A percentile compares a stretch with the other conserved stretches of the same genome.
These are phyloP conservation scores for Drosophila austrosaltans DNA, from an alignment of 2,888 invertebrate genomes.

Conservation along the genomic window DNA sequence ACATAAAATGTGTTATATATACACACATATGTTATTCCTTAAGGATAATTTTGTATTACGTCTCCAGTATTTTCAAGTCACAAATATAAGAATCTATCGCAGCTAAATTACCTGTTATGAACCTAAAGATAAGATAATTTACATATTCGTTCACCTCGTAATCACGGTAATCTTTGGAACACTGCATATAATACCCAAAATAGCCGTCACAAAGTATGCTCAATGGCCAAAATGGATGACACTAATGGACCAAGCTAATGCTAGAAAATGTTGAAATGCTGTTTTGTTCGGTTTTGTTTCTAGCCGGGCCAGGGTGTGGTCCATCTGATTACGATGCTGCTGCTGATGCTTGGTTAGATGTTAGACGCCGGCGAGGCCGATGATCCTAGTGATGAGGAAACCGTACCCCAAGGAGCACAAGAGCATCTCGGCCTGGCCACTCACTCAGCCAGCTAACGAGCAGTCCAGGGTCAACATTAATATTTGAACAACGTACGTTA, in stretches of 20 bases:
- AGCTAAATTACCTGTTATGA: neutral
- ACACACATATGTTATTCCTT: too few relatives aligned
- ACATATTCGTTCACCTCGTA: neutral
- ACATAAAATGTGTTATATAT: too few relatives aligned
- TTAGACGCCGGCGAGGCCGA: neutral
- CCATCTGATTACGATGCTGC: conserved; percentile 19
- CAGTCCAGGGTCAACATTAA: conserved; percentile 72
- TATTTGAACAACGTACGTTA: conserved; percentile 75
- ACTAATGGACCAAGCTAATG: conserved; percentile 4
- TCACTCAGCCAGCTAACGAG: conserved; percentile 20
- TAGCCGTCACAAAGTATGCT: neutral
- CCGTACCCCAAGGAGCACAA: conserved; percentile 7
- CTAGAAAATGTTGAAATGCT: neutral
- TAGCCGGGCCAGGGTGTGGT: conserved; percentile 6
- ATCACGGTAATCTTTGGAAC: neutral
- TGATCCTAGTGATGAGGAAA: conserved; percentile 14
- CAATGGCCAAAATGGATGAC: conserved; percentile 5
- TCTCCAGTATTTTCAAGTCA: too few relatives aligned
- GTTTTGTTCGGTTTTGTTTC: conserved; percentile 4
- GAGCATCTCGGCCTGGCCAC: conserved; percentile 7
- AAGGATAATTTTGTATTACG: too few relatives aligned
- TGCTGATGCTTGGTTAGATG: neutral
- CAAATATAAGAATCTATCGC: neutral
- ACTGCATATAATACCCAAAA: conserved; percentile 1
- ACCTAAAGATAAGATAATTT: neutral